Evolutionary conservation across 2,888 invertebrate genomes (phyloP).

Genomic region (Luperina nickerlii): DNA sequence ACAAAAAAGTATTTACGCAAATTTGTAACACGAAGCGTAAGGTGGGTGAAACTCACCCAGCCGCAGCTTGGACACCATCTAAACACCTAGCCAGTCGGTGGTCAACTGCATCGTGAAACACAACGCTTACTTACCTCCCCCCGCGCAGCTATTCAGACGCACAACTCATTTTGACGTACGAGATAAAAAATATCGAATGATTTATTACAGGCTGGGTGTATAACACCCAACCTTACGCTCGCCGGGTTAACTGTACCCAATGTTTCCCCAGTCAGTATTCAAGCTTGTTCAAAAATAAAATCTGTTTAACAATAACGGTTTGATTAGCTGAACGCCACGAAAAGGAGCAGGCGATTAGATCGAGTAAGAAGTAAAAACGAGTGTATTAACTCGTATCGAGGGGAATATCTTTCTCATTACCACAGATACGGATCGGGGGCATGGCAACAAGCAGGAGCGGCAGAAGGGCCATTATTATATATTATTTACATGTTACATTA

Average conservation of each 20-base stretch:
- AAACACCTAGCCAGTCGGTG: too few species aligned
- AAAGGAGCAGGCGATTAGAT: conserved; percentile 39
- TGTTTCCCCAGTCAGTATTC: not conserved
- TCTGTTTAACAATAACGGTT: conserved; percentile 12
- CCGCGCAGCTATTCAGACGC: too few species aligned
- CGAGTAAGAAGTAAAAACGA: conserved; percentile 53
- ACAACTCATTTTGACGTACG: too few species aligned
- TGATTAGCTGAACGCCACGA: conserved; percentile 15
- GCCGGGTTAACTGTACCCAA: not conserved
- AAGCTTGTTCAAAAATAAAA: conserved; percentile 26
- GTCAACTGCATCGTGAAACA: too few species aligned
- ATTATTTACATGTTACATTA: not conserved
- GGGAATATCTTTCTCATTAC: conserved; percentile 61
- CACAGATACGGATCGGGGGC: conserved; percentile 52
- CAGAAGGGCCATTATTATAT: conserved; percentile 32
- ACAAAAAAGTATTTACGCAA: too few species aligned
- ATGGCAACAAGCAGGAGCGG: fast-evolving
- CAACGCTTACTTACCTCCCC: too few species aligned
- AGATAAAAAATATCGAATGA: too few species aligned
- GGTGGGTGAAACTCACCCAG: too few species aligned
- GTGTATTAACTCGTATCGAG: conserved; percentile 63
- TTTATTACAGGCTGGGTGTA: too few species aligned
- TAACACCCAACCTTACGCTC: too few species aligned
- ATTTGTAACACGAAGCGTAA: too few species aligned
- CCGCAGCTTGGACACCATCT: too few species aligned